Evolutionary conservation across 2,797 vertebrate species (phyloP).

Genomic region (Gephyroberyx darwinii): DNA sequence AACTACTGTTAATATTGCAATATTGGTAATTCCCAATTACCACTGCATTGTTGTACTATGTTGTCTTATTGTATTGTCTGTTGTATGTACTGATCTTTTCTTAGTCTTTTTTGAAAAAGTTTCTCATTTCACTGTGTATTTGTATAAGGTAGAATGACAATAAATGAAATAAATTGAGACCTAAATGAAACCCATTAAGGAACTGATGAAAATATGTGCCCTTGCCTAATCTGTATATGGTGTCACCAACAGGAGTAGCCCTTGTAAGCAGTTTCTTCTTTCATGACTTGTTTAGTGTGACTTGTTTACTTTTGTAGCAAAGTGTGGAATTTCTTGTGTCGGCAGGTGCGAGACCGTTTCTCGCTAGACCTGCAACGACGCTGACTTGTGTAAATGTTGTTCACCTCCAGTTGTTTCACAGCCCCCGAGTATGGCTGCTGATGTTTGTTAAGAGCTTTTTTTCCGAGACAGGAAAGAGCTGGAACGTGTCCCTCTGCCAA

Average conservation of each 20-base stretch:
- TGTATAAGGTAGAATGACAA: not conserved
- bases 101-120: no score
- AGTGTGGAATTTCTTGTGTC: constrained; percentile 66
- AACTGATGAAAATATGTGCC: constrained; percentile 39
- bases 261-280: constrained; percentile 17
- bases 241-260: constrained; percentile 35
- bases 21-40: no score
- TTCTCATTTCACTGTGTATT: not conserved
- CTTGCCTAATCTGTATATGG: constrained; percentile 55
- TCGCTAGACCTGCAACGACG: constrained; percentile 37
- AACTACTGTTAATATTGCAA: no score
- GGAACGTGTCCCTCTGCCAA: no score
- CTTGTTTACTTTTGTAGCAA: constrained; percentile 66
- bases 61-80: no score
- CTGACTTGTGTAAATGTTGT: constrained; percentile 51
- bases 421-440: constrained; percentile 11
- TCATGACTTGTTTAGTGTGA: constrained; percentile 15
- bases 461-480: no score
- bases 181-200: not conserved
- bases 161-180: not conserved
- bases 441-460: constrained; percentile 31
- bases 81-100: no score
- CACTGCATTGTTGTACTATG: no score
- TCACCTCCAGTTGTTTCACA: constrained; percentile 52
- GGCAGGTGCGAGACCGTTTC: constrained; percentile 49